A percentile compares a stretch with the other conserved stretches of the same genome.
These are phyloP conservation scores for cattle (Bos taurus) DNA, from an alignment of 2,113 vertebrate species.

Conservation along the genomic window DNA sequence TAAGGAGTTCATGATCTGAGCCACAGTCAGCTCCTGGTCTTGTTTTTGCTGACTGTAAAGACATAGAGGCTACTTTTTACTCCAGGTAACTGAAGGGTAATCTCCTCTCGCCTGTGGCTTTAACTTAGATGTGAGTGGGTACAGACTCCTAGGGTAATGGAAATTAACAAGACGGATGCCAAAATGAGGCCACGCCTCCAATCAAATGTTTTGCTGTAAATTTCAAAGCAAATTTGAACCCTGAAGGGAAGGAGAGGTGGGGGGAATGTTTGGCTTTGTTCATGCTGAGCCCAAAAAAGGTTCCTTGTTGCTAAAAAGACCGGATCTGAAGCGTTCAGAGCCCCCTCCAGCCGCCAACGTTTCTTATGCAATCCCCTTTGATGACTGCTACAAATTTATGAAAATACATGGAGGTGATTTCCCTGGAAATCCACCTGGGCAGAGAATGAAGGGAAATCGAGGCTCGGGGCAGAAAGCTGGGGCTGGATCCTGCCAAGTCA, in stretches of 20 bases:
- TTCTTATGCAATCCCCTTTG: conserved; percentile 42
- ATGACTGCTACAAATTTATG: not conserved
- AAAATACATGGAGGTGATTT: not conserved
- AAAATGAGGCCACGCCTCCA: conserved; percentile 25
- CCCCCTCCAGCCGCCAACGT: not conserved
- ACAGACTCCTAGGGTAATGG: not conserved
- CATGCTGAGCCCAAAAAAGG: not conserved
- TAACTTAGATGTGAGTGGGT: not conserved
- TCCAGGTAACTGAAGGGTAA: not conserved
- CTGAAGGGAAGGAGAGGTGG: not conserved
- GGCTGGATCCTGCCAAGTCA: not conserved
- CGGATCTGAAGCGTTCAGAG: not conserved
- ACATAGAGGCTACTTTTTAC: not conserved
- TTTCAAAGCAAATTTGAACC: conserved; percentile 55
- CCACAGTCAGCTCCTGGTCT: not conserved
- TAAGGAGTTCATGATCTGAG: not conserved
- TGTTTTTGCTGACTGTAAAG: not conserved
- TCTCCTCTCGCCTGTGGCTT: not conserved
- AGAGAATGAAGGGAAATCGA: not conserved
- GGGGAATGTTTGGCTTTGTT: not conserved
- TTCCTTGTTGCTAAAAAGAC: conserved; percentile 9
- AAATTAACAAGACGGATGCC: not conserved
- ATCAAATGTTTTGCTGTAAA: not conserved
- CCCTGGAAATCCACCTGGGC: not conserved
- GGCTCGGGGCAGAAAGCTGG: not conserved